A percentile compares a stretch with the other conserved stretches of the same genome.
Conservation (phyloP, 2,113 vertebrate genomes). For the Marmota flaviventris region DNA sequence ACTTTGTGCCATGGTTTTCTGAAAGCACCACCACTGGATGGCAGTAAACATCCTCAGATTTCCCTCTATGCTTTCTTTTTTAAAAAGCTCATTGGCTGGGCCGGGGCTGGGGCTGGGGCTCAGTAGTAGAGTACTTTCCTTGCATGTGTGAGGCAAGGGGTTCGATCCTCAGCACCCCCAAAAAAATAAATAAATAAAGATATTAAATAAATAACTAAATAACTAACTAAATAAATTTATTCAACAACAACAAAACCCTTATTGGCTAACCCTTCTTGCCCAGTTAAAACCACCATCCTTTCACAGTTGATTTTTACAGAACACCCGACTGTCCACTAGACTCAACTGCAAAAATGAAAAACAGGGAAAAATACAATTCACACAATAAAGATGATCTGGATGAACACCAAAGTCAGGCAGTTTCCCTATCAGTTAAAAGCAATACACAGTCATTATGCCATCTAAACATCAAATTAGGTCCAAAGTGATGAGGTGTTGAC, state of each 20-base stretch:
- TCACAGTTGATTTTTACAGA: slow-evolving; percentile 30
- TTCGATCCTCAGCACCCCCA: too few species aligned
- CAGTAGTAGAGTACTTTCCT: too few species aligned
- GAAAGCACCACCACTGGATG: slow-evolving; percentile 67
- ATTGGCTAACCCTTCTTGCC: background rate
- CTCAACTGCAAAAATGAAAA: background rate
- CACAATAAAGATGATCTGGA: background rate
- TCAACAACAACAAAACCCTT: too few species aligned
- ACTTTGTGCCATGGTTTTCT: background rate
- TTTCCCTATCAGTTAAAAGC: background rate
- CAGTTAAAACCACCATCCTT: background rate
- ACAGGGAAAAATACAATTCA: background rate
- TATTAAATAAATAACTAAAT: too few species aligned
- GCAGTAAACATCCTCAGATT: slow-evolving; percentile 72
- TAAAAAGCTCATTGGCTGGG: background rate
- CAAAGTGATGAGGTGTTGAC: background rate
- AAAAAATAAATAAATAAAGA: too few species aligned
- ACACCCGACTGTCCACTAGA: background rate
- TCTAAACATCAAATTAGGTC: slow-evolving; percentile 44
- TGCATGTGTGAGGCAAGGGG: too few species aligned
- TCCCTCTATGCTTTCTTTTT: background rate
- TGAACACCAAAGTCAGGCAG: background rate
- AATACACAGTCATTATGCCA: background rate
- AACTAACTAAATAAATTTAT: too few species aligned
- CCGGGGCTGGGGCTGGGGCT: too few species aligned